phyloP scores from a whole-genome alignment of 2,113 vertebrate species.

The Rhinopomastus cyanomelas region DNA sequence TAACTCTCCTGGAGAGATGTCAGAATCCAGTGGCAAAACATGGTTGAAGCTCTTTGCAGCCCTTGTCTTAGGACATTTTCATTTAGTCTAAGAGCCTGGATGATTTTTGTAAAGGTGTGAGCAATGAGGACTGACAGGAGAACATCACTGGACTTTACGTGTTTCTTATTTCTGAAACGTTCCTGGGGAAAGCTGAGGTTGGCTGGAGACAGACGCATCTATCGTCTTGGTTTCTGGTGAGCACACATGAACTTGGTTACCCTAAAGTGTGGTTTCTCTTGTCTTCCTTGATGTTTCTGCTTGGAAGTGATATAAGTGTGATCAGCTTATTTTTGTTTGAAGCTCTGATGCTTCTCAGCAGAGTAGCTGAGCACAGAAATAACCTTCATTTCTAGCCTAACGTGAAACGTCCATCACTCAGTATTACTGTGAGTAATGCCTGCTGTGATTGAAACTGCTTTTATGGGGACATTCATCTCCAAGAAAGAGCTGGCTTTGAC shows the following conservation, averaged over 20 bases:
- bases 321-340: constrained; percentile 2
- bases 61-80: background rate
- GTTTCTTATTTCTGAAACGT: background rate
- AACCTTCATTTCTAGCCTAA: constrained; percentile 3
- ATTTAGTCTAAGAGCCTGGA: background rate
- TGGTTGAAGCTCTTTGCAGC: background rate
- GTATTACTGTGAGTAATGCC: background rate
- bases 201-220: background rate
- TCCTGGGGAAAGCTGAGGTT: background rate
- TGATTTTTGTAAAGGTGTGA: background rate
- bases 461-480: background rate
- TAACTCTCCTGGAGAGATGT: background rate
- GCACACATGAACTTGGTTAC: background rate
- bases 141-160: background rate
- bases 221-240: background rate
- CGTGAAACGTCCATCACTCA: background rate
- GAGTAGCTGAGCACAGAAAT: background rate
- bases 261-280: background rate
- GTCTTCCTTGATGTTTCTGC: background rate
- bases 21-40: background rate
- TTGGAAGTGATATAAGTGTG: background rate
- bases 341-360: background rate
- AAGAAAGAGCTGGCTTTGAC: background rate
- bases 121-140: background rate
- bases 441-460: constrained; percentile 9